These are phyloP conservation scores for Fopius arisanus DNA, from an alignment of 1,140 invertebrate species.

Conservation along the genomic window DNA sequence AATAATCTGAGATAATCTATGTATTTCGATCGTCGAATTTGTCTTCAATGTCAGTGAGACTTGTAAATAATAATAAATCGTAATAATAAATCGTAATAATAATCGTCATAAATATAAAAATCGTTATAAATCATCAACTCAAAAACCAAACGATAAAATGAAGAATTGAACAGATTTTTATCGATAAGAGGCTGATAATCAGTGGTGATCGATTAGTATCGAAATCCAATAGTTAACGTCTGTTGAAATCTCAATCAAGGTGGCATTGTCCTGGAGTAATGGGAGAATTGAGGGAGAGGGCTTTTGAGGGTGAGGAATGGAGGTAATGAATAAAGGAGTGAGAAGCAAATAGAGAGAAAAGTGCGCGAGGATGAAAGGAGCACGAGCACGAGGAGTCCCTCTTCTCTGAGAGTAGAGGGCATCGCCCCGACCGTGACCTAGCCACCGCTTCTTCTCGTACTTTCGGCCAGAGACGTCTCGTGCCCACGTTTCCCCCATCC, in stretches of 20 bases:
- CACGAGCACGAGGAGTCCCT: constrained; percentile 27
- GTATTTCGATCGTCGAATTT: background rate
- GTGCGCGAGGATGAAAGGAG: constrained; percentile 5
- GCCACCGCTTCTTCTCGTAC: constrained; percentile 48
- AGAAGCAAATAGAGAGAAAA: background rate
- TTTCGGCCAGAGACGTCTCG: constrained; percentile 32
- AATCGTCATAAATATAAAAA: no score
- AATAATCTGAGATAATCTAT: background rate
- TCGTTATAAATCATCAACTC: no score
- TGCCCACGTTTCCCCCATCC: constrained; percentile 25
- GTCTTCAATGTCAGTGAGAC: background rate
- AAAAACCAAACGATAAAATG: no score
- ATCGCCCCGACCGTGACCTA: constrained; percentile 65
- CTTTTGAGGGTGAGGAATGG: no score
- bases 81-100: no score
- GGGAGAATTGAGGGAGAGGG: background rate
- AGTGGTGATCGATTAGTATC: no score
- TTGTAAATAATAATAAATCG: no score
- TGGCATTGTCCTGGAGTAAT: background rate
- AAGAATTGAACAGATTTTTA: no score
- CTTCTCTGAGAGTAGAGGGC: constrained; percentile 53
- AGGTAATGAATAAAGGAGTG: background rate
- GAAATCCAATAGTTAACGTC: background rate
- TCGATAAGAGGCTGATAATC: no score
- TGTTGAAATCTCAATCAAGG: background rate